Base-by-base conservation (phyloP, 53 echinoderm and acorn worm genomes). In the Antedon mediterranea region DNA sequence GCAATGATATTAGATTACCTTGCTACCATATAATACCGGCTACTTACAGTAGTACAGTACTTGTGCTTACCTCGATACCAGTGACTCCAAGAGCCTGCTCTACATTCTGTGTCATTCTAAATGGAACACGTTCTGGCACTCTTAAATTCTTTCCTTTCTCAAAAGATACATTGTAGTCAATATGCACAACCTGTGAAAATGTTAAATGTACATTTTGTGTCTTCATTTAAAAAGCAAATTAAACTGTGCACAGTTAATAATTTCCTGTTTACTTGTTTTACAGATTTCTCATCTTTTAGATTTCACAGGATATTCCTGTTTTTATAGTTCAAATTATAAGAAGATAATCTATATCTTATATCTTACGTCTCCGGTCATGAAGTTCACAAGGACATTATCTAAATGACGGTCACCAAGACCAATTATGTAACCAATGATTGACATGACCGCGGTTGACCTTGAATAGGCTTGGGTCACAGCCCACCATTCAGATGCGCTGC, bases 131-230 rank as follows among this genome's bases (percentile, higher is more conserved):
- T 77, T 94, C 95, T 70, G 95, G 95, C 6, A 94, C 91, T 23
- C 95, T 81, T 7, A 94, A 89, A n/a, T 94, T 94, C 85, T 91
- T 94, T 31, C 95, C 95, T 74, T 94, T 94, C 84, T 94, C 95
- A 86, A 94, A 94, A 78, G 91, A 94, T 31, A 94, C 95, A 30
- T 94, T 94, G 89, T 94, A 94, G 80, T 94, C 95, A 84, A 94
- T 94, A 81, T 94, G 95, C 31, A 94, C 95, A 71, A 94, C 95
- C 95, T 94, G 82, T 29, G 43, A 72, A n/a, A n/a, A 81, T 30
- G 23, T n/a, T n/a, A n/a, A n/a, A 26, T 15, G 14, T 15, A 44
- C 26, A 44, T 44, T 44, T n/a, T n/a, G n/a, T n/a, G n/a, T n/a
- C n/a, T n/a, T n/a, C 28, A 72, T 72, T 28, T 9, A 30, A 72